Evolutionary conservation across 2,113 vertebrate species (phyloP), one percentile per base, ranked within the genome.

Genomic region (Pseudopipra pipra): DNA sequence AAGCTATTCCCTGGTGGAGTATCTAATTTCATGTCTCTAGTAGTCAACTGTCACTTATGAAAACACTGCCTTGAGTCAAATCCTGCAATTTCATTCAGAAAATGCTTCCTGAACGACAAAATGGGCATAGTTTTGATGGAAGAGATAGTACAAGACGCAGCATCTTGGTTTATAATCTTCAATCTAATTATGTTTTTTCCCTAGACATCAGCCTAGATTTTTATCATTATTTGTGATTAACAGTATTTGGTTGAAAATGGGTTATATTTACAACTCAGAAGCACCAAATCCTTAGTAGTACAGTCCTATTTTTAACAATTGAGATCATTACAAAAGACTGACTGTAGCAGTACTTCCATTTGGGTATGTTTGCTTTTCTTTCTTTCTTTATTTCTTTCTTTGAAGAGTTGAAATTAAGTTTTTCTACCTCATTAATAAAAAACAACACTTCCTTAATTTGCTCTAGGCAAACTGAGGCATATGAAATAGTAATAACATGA

Each of bases 401-500:
- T 92, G 59, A 96, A 94, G 68, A 52, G 19, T 41, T 93, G 62
- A 79, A 79, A 89, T 87, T 68, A 70, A 28, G 27, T 46, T 83
- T 89, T 80, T 71, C 43, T 35, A 87, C 73, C 80, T 93, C n/a
- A 76, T 84, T 73, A 90, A 90, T 65, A 92, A 81, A 91, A 67
- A 77, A 4, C 49, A 71, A 12, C 31, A 20, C 55, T 85, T 82
- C 31, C 35, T 91, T 86, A 65, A 49, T 90, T 94, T 93, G 22
- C 61, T 92, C 7, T 77, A 39, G 23, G 65, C 49, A 91, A 73
- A 90, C 15, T 63, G 68, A 90, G 67, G 25, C 51, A 25, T n/a
- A 49, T 80, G 72, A 90, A 93, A 77, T 24, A 84, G 31, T 75
- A 85, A 89, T 75, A 65, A 52, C 31, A 25, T 49, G 51, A 86